Evolutionary conservation across 2,113 vertebrate species (phyloP).

Genomic region (Hemicordylus capensis): DNA sequence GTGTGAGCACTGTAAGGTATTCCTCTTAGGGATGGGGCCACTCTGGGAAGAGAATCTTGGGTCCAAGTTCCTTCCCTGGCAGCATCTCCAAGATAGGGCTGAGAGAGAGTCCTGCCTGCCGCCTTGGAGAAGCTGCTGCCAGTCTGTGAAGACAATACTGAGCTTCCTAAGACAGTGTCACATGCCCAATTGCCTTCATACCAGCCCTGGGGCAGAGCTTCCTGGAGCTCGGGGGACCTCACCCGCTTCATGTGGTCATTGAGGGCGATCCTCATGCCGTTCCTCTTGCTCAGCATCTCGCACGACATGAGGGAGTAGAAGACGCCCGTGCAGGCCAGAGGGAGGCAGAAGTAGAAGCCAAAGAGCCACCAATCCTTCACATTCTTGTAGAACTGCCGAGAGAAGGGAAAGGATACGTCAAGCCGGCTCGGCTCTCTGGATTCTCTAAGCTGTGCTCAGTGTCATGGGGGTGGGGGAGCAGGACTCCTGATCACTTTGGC

Average conservation of each 20-base stretch:
- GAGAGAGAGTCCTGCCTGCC: too few species aligned
- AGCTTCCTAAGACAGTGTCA: too few species aligned
- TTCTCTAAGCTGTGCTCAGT: too few species aligned
- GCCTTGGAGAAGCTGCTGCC: too few species aligned
- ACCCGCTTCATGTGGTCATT: slow-evolving; percentile 95
- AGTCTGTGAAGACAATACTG: too few species aligned
- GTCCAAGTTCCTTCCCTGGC: too few species aligned
- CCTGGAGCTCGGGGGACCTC: not conserved
- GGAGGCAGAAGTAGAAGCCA: slow-evolving; percentile 91
- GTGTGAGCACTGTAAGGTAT: too few species aligned
- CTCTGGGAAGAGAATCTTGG: too few species aligned
- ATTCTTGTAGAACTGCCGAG: slow-evolving; percentile 82
- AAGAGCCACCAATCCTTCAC: slow-evolving; percentile 93
- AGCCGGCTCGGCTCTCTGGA: rapidly evolving
- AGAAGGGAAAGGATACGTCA: not conserved
- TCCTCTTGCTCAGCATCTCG: slow-evolving; percentile 90
- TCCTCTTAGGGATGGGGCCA: too few species aligned
- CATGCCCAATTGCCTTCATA: not conserved
- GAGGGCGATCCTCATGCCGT: slow-evolving; percentile 88
- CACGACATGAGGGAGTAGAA: slow-evolving; percentile 94
- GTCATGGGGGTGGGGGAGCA: not conserved
- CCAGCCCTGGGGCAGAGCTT: not conserved
- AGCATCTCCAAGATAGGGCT: too few species aligned
- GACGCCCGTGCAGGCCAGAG: slow-evolving; percentile 86
- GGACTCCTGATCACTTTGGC: not conserved